phyloP scores from a whole-genome alignment of 2,797 vertebrate species.

The Dendrocincla fuliginosa region DNA sequence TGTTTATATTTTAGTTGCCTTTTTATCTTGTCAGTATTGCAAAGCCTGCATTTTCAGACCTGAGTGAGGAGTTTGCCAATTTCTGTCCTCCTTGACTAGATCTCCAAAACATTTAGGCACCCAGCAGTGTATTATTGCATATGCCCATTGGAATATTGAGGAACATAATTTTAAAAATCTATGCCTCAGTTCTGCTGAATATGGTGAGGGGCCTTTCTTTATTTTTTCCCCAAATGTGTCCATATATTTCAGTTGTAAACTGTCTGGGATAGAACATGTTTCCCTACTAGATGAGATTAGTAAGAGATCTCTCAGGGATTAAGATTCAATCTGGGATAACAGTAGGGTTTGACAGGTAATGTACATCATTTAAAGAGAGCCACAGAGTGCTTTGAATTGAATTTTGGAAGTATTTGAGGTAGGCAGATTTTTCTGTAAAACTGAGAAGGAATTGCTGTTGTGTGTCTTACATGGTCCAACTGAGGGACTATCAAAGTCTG shows the following conservation, averaged over 20 bases:
- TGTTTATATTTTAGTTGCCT: neutral
- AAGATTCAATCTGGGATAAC: neutral
- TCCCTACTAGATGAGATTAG: neutral
- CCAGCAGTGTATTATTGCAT: neutral
- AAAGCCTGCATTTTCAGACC: neutral
- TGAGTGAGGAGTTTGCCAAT: neutral
- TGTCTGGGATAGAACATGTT: neutral
- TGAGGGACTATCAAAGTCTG: neutral
- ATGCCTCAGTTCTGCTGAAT: neutral
- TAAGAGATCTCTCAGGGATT: neutral
- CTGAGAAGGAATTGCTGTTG: neutral
- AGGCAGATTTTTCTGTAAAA: neutral
- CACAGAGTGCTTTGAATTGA: neutral
- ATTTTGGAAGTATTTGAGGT: neutral
- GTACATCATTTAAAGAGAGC: neutral
- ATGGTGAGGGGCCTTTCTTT: neutral
- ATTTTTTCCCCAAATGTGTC: neutral
- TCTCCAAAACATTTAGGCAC: neutral
- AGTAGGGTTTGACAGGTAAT: neutral
- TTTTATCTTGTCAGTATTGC: neutral
- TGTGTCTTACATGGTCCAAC: fast-evolving
- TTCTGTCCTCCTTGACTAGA: neutral
- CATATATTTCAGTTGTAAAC: neutral
- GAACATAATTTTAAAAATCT: neutral
- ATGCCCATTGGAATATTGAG: neutral